Evolutionary conservation across 2,113 vertebrate genomes (phyloP).

Genomic region (Siniperca knerii): DNA sequence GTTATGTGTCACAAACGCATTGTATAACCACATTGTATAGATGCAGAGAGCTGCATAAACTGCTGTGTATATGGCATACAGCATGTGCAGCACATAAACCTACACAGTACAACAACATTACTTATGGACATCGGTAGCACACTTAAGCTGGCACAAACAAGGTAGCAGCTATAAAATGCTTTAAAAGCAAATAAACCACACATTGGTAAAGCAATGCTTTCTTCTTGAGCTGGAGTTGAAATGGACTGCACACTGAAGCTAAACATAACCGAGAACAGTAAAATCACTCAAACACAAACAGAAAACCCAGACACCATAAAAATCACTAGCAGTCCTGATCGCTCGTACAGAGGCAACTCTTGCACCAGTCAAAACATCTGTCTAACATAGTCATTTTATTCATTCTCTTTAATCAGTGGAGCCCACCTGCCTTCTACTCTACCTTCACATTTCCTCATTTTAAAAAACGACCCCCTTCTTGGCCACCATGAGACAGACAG

Average conservation of each 20-base stretch:
- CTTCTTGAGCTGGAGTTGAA: background rate
- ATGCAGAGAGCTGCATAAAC: background rate
- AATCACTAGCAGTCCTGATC: background rate
- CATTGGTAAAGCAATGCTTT: constrained; percentile 8
- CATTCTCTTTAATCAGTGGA: constrained; percentile 70
- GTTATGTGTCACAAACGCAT: background rate
- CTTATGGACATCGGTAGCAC: constrained; percentile 19
- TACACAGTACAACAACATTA: background rate
- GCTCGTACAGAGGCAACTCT: background rate
- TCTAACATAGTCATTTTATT: constrained; percentile 31
- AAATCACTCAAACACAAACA: constrained; percentile 31
- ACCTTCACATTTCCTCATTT: constrained; percentile 49
- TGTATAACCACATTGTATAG: background rate
- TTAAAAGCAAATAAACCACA: constrained; percentile 54
- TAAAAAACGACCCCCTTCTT: background rate
- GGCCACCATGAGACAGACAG: constrained; percentile 48
- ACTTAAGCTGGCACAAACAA: constrained; percentile 17
- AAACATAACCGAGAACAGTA: constrained; percentile 9
- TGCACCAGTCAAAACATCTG: constrained; percentile 56
- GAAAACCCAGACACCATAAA: constrained; percentile 35
- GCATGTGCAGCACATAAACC: constrained; percentile 8
- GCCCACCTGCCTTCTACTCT: constrained; percentile 62
- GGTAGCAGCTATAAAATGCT: constrained; percentile 39
- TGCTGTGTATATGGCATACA: background rate
- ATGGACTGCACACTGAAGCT: constrained; percentile 2